Conservation (phyloP, 1,140 invertebrate species). For the Procambarus clarkii region DNA sequence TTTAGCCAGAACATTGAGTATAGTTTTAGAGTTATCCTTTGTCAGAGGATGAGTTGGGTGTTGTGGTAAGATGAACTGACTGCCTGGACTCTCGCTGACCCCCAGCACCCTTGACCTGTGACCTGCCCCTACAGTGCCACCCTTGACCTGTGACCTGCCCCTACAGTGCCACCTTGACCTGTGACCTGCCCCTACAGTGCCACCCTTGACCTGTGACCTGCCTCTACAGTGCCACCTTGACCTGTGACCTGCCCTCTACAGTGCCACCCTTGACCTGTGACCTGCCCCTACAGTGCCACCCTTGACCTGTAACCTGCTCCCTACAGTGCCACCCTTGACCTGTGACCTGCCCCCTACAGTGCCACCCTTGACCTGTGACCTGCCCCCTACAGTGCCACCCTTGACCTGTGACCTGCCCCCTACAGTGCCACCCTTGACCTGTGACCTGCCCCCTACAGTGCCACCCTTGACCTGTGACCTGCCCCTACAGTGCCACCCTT, state of each 20-base stretch:
- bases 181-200: background rate
- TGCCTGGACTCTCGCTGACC: background rate
- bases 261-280: too few species aligned
- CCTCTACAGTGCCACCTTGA: too few species aligned
- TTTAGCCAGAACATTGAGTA: too few species aligned
- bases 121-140: background rate
- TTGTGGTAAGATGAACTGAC: too few species aligned
- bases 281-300: too few species aligned
- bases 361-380: too few species aligned
- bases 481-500: background rate
- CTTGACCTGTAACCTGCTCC: too few species aligned
- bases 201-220: background rate
- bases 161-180: background rate
- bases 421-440: background rate
- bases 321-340: too few species aligned
- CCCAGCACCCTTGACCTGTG: background rate
- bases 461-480: background rate
- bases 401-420: background rate
- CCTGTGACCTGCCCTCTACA: too few species aligned
- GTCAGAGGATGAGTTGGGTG: too few species aligned
- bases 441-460: background rate
- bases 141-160: background rate
- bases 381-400: background rate
- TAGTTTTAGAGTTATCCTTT: too few species aligned
- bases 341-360: too few species aligned